Evolutionary conservation across 2,113 vertebrate species (phyloP).

Genomic region (Athene cunicularia): DNA sequence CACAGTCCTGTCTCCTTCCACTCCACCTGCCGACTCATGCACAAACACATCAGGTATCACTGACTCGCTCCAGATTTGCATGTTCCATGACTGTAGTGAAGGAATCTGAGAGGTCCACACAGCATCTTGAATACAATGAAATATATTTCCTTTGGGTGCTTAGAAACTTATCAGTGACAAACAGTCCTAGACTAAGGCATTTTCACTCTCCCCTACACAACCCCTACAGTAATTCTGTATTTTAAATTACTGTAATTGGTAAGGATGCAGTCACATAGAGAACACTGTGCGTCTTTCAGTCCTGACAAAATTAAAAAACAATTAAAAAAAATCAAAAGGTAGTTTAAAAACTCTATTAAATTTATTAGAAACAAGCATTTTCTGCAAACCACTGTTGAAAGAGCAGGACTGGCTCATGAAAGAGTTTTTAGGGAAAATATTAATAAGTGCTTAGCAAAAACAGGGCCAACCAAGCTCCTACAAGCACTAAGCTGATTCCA

Average conservation of each 20-base stretch:
- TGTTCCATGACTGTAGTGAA: background rate
- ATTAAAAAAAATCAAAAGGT: background rate
- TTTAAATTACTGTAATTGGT: background rate
- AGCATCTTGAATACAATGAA: background rate
- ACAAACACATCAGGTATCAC: accelerated
- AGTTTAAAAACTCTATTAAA: background rate
- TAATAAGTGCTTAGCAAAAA: background rate
- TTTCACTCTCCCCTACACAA: background rate
- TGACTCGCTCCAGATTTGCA: background rate
- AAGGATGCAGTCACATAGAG: background rate
- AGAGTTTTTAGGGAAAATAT: background rate
- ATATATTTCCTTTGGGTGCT: background rate
- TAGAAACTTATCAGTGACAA: background rate
- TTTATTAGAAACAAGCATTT: background rate
- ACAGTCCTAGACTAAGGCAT: background rate
- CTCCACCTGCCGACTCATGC: background rate
- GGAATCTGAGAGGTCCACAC: background rate
- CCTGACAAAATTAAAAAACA: background rate
- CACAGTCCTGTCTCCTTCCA: background rate
- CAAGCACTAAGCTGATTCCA: background rate
- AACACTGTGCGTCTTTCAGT: background rate
- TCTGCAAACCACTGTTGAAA: background rate
- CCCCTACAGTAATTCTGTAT: too few species aligned
- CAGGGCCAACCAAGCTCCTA: background rate
- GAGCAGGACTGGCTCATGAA: background rate